These are phyloP conservation scores for Celastrina argiolus DNA, from an alignment of 2,888 invertebrate genomes.

Conservation along the genomic window DNA sequence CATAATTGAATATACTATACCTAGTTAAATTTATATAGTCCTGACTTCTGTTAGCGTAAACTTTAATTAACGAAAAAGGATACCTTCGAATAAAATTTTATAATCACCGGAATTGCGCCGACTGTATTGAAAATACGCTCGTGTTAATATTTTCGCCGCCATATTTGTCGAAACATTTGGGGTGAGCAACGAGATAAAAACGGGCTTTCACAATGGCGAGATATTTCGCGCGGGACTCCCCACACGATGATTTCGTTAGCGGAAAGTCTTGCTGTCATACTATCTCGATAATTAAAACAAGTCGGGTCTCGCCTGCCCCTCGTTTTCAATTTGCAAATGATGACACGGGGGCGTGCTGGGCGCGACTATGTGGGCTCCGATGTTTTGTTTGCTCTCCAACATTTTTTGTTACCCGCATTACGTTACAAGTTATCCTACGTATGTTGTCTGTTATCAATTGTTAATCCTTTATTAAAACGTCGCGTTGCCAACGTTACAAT, in stretches of 20 bases:
- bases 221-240: not conserved
- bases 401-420: not conserved
- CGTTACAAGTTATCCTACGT: not conserved
- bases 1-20: not conserved
- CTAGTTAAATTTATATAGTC: not conserved
- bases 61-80: not conserved
- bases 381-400: not conserved
- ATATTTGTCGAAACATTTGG: slow-evolving; percentile 3
- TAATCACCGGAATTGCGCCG: not conserved
- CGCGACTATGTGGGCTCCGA: not conserved
- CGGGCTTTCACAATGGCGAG: not conserved
- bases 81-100: not conserved
- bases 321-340: slow-evolving; percentile 21
- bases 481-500: too few relatives aligned
- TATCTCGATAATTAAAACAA: slow-evolving; percentile 15
- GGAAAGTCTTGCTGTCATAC: slow-evolving; percentile 4
- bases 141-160: not conserved
- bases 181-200: not conserved
- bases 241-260: slow-evolving; percentile 1
- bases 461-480: not conserved
- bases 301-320: slow-evolving; percentile 1
- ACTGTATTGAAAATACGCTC: not conserved
- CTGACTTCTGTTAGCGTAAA: not conserved
- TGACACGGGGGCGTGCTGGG: slow-evolving; percentile 9
- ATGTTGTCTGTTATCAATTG: not conserved